Percentiles rank a stretch among this genome's conserved stretches.
These are phyloP conservation scores for Cyphomyrmex costatus DNA, from an alignment of 1,140 invertebrate genomes.

Conservation along the genomic window DNA sequence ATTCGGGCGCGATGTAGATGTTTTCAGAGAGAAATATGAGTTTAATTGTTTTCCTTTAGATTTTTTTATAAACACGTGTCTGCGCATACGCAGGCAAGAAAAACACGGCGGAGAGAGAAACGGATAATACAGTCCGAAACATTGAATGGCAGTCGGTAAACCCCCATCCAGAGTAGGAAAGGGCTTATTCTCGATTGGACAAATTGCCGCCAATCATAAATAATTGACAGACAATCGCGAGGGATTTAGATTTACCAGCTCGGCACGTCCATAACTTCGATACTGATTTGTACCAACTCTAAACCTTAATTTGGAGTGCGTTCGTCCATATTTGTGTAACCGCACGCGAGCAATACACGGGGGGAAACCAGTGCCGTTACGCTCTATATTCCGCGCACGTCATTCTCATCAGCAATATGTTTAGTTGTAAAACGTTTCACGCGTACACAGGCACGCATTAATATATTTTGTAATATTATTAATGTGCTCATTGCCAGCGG, in stretches of 20 bases:
- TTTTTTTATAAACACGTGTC: slow-evolving; percentile 31
- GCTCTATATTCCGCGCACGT: slow-evolving; percentile 49
- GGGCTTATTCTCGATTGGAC: slow-evolving; percentile 79
- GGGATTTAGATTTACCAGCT: slow-evolving; percentile 75
- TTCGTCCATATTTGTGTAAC: slow-evolving; percentile 50
- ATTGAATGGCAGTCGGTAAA: slow-evolving; percentile 73
- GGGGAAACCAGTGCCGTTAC: slow-evolving; percentile 40
- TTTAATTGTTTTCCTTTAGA: slow-evolving; percentile 48
- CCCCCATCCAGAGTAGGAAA: slow-evolving; percentile 69
- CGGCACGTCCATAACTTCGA: slow-evolving; percentile 73
- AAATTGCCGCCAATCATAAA: slow-evolving; percentile 84
- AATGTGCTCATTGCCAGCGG: slow-evolving; percentile 28
- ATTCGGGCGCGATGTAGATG: slow-evolving; percentile 24
- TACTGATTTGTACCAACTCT: slow-evolving; percentile 68
- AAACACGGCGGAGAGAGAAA: slow-evolving; percentile 54
- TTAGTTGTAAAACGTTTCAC: slow-evolving; percentile 53
- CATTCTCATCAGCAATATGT: slow-evolving; percentile 58
- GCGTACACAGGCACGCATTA: slow-evolving; percentile 38
- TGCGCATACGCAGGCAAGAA: not conserved
- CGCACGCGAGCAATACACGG: slow-evolving; percentile 45
- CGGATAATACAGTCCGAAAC: slow-evolving; percentile 74
- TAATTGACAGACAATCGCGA: slow-evolving; percentile 83
- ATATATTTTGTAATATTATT: slow-evolving; percentile 57
- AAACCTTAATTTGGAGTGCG: slow-evolving; percentile 67
- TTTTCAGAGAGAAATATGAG: slow-evolving; percentile 36